These are phyloP conservation scores for Graphium colonna DNA, from an alignment of 2,888 invertebrate genomes.

Conservation along the genomic window DNA sequence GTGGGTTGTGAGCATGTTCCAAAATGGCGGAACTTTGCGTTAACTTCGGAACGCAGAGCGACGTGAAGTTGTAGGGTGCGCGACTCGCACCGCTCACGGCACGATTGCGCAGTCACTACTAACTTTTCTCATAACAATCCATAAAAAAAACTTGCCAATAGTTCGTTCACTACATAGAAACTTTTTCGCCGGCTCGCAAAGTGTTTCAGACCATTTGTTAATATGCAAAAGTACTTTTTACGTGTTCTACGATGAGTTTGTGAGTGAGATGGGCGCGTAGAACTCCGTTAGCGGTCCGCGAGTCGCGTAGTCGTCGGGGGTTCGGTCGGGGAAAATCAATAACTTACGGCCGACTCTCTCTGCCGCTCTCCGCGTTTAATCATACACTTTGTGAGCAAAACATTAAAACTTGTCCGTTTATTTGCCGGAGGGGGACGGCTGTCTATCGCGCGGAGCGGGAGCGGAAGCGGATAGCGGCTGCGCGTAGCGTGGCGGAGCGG, in stretches of 20 bases:
- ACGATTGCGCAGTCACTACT: constrained; percentile 60
- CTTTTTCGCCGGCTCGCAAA: constrained; percentile 42
- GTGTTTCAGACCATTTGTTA: constrained; percentile 37
- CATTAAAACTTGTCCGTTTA: constrained; percentile 80
- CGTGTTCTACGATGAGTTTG: constrained; percentile 43
- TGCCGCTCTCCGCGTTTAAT: constrained; percentile 79
- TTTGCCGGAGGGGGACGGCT: constrained; percentile 70
- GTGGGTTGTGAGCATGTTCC: constrained; percentile 81
- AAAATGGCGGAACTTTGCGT: constrained; percentile 81
- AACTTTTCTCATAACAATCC: constrained; percentile 70
- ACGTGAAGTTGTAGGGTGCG: constrained; percentile 79
- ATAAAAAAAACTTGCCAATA: constrained; percentile 56
- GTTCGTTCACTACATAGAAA: constrained; percentile 42
- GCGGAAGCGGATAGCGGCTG: constrained; percentile 33
- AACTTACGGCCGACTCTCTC: constrained; percentile 80
- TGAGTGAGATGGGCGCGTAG: constrained; percentile 51
- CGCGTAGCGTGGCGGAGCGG: constrained; percentile 40
- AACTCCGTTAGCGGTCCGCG: constrained; percentile 55
- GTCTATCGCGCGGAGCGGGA: constrained; percentile 39
- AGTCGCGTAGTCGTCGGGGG: constrained; percentile 72
- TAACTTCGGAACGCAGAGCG: constrained; percentile 80
- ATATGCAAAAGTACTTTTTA: constrained; percentile 50
- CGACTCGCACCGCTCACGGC: constrained; percentile 56
- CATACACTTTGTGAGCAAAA: constrained; percentile 81
- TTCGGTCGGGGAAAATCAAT: constrained; percentile 79